Conservation (phyloP, 2,113 vertebrate genomes). For the Caranx melampygus region DNA sequence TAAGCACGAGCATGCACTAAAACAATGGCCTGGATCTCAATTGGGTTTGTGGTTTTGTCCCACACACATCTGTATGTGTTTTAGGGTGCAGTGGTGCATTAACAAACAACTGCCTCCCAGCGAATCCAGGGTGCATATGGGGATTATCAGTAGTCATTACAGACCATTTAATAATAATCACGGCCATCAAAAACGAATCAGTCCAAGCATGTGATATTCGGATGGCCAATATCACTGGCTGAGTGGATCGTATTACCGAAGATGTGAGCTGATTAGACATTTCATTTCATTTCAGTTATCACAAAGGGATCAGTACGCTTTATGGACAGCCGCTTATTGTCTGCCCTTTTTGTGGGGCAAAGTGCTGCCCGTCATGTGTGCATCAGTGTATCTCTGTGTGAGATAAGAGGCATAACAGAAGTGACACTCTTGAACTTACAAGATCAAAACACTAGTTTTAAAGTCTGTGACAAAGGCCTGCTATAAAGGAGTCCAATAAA, state of each 20-base stretch:
- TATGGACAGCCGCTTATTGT: conserved; percentile 6
- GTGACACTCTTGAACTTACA: conserved; percentile 4
- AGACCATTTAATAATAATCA: conserved; percentile 77
- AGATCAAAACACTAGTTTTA: conserved; percentile 22
- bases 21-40: conserved; percentile 60
- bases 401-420: conserved; percentile 33
- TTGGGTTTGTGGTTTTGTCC: conserved; percentile 65
- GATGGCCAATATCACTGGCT: conserved; percentile 37
- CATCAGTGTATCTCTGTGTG: neutral
- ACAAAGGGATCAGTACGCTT: conserved; percentile 5
- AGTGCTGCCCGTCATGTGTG: neutral
- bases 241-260: conserved; percentile 51
- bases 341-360: neutral
- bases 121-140: conserved; percentile 61
- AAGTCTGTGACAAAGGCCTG: conserved; percentile 34
- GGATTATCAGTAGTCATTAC: conserved; percentile 77
- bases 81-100: conserved; percentile 74
- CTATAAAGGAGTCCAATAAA: conserved; percentile 61
- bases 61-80: conserved; percentile 79
- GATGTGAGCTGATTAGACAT: conserved; percentile 44
- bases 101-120: conserved; percentile 73
- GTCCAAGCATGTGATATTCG: conserved; percentile 56
- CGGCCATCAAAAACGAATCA: conserved; percentile 66
- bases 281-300: conserved; percentile 27
- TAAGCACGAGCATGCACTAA: conserved; percentile 47